Conservation (phyloP, 2,113 vertebrate genomes). For the Spilogale gracilis region DNA sequence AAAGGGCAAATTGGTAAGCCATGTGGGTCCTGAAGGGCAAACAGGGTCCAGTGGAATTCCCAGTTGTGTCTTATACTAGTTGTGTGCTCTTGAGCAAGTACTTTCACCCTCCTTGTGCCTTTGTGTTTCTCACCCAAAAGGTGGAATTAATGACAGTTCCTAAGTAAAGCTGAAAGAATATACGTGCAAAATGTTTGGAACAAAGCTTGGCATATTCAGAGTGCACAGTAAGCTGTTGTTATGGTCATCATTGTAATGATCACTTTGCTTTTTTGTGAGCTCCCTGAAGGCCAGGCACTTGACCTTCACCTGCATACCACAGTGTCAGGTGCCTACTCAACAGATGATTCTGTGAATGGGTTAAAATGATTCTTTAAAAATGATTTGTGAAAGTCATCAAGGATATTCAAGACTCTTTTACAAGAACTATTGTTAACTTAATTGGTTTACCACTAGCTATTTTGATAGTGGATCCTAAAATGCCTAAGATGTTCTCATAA, state of each 20-base stretch:
- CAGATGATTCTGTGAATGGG: background rate
- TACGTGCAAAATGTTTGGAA: background rate
- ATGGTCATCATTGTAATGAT: background rate
- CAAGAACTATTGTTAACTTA: background rate
- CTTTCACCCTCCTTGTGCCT: background rate
- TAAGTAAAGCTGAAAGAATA: background rate
- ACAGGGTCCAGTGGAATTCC: background rate
- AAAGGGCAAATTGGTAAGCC: background rate
- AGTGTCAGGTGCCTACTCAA: background rate
- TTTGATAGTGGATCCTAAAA: background rate
- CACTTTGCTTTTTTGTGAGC: background rate
- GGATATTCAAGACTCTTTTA: background rate
- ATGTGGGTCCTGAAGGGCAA: background rate
- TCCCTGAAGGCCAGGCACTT: background rate
- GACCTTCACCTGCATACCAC: background rate
- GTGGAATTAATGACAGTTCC: background rate
- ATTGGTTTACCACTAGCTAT: background rate
- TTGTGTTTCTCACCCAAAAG: background rate
- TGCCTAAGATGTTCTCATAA: constrained; percentile 27
- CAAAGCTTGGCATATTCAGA: background rate
- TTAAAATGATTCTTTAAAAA: background rate
- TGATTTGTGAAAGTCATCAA: background rate
- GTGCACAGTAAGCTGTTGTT: background rate
- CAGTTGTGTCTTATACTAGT: background rate
- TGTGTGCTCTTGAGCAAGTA: background rate